These are phyloP conservation scores for Amphipyra tragopoginis DNA, from an alignment of 2,888 invertebrate genomes.

Conservation along the genomic window DNA sequence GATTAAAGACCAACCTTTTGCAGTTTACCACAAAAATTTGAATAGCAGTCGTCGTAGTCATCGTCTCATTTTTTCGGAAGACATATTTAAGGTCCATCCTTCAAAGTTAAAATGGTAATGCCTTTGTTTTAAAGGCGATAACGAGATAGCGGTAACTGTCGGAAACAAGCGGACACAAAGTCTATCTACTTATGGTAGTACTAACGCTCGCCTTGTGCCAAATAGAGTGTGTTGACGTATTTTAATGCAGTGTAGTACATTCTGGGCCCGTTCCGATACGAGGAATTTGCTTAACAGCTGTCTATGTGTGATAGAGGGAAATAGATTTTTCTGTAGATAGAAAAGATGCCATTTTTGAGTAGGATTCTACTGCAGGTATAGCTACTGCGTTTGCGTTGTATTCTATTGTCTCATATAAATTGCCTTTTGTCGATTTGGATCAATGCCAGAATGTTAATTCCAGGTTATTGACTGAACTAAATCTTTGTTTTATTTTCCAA, in stretches of 20 bases:
- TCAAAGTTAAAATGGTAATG: conserved; percentile 20
- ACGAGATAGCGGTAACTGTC: conserved; percentile 23
- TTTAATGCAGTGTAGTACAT: conserved; percentile 35
- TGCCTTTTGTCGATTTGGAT: conserved; percentile 21
- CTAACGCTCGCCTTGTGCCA: conserved; percentile 45
- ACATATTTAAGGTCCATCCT: conserved; percentile 12
- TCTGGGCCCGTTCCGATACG: conserved; percentile 29
- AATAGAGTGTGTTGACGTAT: conserved; percentile 51
- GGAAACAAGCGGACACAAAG: conserved; percentile 28
- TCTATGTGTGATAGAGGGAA: conserved; percentile 11
- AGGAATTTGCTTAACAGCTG: conserved; percentile 34
- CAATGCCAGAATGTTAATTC: conserved; percentile 26
- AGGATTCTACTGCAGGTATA: neutral
- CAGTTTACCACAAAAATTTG: no score
- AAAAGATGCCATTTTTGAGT: conserved; percentile 24
- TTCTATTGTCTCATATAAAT: conserved; percentile 27
- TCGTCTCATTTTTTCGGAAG: neutral
- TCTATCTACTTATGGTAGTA: conserved; percentile 46
- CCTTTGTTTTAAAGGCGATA: conserved; percentile 33
- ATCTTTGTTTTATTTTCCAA: conserved; percentile 25
- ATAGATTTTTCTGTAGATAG: conserved; percentile 20
- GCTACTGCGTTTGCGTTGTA: conserved; percentile 1
- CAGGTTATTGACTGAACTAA: conserved; percentile 44
- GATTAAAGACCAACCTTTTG: no score
- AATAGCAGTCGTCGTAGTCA: neutral